phyloP scores from a whole-genome alignment of 1,140 invertebrate species.

The Drosophila baimaii region DNA sequence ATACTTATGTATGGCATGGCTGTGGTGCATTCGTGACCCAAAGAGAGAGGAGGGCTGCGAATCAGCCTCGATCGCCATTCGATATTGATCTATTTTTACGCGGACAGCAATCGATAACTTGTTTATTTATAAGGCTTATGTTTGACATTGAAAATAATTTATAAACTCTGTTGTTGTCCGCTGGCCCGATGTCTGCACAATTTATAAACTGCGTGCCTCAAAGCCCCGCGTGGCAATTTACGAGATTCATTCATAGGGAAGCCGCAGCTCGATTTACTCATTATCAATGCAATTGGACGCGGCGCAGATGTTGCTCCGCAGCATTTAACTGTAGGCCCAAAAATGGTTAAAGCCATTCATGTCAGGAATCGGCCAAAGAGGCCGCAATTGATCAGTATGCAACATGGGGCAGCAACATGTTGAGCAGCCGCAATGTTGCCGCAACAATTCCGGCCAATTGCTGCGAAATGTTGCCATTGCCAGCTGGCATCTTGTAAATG shows the following conservation, averaged over 20 bases:
- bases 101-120: conserved; percentile 40
- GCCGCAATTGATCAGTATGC: conserved; percentile 81
- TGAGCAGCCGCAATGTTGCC: conserved; percentile 79
- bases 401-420: conserved; percentile 72
- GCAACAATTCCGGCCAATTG: conserved; percentile 77
- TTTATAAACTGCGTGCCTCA: conserved; percentile 62
- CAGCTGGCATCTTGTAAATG: conserved; percentile 83
- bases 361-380: conserved; percentile 58
- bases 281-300: conserved; percentile 77
- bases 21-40: conserved; percentile 36
- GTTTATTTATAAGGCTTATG: conserved; percentile 79
- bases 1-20: too few relatives aligned
- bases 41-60: conserved; percentile 49
- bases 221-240: conserved; percentile 20
- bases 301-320: conserved; percentile 69
- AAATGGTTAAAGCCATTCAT: conserved; percentile 83
- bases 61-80: conserved; percentile 27
- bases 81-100: conserved; percentile 55
- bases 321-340: conserved; percentile 81
- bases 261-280: conserved; percentile 55
- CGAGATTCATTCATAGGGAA: conserved; percentile 71
- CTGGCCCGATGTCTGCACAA: conserved; percentile 55
- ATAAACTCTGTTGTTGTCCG: conserved; percentile 62
- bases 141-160: conserved; percentile 81
- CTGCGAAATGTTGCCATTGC: conserved; percentile 63